Conservation (phyloP, 2,888 invertebrate species). For the Leistus spinibarbis region DNA sequence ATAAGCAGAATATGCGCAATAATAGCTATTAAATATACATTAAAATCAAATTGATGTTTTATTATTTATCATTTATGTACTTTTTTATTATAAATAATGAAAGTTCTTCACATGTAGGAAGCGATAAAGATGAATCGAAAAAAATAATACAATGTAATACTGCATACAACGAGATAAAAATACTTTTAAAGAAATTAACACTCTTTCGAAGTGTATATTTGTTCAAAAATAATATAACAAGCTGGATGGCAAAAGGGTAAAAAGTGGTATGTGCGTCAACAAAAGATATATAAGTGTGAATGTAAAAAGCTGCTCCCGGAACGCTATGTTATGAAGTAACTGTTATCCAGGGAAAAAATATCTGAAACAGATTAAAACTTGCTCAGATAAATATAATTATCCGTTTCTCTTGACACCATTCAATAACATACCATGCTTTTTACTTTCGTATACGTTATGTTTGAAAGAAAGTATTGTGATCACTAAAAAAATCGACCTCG, state of each 20-base stretch:
- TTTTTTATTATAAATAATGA: neutral
- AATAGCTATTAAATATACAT: slow-evolving; percentile 39
- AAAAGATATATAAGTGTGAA: too few species aligned
- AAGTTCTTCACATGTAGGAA: neutral
- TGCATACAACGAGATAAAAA: neutral
- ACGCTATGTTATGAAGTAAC: too few species aligned
- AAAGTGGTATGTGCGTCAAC: too few species aligned
- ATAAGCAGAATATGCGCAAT: slow-evolving; percentile 25
- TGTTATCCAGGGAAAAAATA: too few species aligned
- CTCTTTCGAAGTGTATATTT: neutral
- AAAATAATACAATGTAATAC: neutral
- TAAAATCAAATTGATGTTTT: slow-evolving; percentile 32
- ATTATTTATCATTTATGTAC: neutral
- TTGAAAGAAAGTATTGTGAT: too few species aligned
- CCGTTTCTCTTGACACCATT: too few species aligned
- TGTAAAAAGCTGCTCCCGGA: too few species aligned
- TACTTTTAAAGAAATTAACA: neutral
- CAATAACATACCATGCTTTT: too few species aligned
- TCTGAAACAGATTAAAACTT: too few species aligned
- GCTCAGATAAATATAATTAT: too few species aligned
- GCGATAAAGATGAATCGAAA: neutral
- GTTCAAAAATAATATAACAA: neutral
- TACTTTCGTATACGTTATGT: too few species aligned
- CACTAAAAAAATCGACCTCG: too few species aligned
- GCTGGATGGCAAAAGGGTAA: neutral